Conservation (phyloP, 2,888 invertebrate genomes). For the Tetheella fluctuosa region DNA sequence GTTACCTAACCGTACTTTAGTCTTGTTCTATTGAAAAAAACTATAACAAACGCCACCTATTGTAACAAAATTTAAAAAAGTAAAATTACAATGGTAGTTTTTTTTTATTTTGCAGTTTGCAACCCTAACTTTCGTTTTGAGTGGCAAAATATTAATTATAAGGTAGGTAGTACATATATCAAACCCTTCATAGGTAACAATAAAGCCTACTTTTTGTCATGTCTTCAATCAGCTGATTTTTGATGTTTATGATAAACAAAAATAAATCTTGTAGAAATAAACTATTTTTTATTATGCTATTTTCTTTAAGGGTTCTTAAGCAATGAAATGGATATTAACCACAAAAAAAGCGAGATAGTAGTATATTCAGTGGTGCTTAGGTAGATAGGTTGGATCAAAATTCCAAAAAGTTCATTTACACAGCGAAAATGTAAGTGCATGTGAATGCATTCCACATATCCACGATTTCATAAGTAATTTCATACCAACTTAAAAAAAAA, state of each 20-base stretch:
- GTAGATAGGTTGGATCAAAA: not conserved
- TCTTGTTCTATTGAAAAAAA: conserved; percentile 1
- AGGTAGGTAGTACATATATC: not conserved
- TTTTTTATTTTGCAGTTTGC: not conserved
- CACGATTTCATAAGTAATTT: not conserved
- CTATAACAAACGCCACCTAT: not conserved
- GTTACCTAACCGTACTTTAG: conserved; percentile 8
- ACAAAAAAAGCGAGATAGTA: no score
- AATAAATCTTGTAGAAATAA: no score
- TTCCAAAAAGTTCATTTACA: not conserved
- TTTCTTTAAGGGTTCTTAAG: no score
- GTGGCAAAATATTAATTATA: not conserved
- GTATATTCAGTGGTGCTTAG: no score
- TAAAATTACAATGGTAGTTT: not conserved
- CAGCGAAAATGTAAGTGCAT: not conserved
- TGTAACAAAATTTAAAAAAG: not conserved
- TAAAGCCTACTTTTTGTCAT: not conserved
- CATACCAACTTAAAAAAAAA: conserved; percentile 4
- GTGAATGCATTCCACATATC: no score
- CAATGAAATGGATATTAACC: no score
- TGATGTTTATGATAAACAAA: no score
- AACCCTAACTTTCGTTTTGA: conserved; percentile 1
- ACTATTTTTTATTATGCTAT: no score
- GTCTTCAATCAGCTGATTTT: not conserved
- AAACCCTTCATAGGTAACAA: no score